Conservation (phyloP, 2,113 vertebrate genomes). For the Pseudorectes ferrugineus region DNA sequence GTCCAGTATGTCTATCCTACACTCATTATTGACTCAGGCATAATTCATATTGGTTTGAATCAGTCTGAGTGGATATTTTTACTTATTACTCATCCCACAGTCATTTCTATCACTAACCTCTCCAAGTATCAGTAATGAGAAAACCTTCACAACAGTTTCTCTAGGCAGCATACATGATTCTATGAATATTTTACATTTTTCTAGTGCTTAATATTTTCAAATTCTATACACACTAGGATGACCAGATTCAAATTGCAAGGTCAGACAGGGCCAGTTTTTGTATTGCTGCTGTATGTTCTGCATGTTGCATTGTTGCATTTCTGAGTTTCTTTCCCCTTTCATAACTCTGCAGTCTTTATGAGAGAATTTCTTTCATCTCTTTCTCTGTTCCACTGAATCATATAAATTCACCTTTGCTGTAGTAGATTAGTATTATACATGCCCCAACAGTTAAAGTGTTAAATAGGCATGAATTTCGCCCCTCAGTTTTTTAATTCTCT, state of each 20-base stretch:
- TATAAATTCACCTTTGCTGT: neutral
- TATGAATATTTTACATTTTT: neutral
- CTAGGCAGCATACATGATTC: neutral
- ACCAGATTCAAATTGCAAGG: neutral
- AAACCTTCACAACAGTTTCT: neutral
- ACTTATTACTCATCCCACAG: slow-evolving; percentile 11
- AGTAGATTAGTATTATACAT: neutral
- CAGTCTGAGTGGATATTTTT: slow-evolving; percentile 14
- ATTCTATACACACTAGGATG: neutral
- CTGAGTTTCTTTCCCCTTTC: neutral
- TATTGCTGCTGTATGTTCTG: neutral
- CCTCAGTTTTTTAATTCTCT: neutral
- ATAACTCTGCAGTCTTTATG: neutral
- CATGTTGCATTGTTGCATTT: neutral
- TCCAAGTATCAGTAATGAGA: slow-evolving; percentile 15
- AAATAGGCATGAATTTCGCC: neutral
- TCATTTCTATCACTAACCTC: slow-evolving; percentile 10
- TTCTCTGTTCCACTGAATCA: neutral
- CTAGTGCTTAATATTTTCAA: neutral
- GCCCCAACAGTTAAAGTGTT: neutral
- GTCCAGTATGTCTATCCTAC: neutral
- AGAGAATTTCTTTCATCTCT: neutral
- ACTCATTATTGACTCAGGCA: slow-evolving; percentile 11
- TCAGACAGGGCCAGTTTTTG: neutral
- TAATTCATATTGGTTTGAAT: slow-evolving; percentile 34